Evolutionary conservation across 1,140 invertebrate genomes (phyloP), one percentile per base, ranked within the genome.

Genomic region (Macrostomum lignano): DNA sequence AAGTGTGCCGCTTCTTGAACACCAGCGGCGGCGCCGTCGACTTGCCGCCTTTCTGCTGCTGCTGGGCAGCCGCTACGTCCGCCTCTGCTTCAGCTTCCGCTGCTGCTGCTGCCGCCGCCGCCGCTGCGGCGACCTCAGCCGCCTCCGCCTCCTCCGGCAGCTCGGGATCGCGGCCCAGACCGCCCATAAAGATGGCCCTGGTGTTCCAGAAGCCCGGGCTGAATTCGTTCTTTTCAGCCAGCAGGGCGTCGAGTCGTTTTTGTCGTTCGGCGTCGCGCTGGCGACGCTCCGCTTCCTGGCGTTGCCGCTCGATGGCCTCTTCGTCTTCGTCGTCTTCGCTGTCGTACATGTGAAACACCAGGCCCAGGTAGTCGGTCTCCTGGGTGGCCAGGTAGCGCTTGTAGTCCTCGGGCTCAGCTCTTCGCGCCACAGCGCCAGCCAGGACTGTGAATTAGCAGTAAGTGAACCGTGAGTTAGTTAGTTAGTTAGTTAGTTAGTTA

Each of bases 301-400:
- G 10, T 2, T 20, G 13, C 4, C 21, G 33, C 23, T 41, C 41
- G 10, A 10, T n/a, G 9, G 46, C 46, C 21, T 45, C 48, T 6
- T 47, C 42, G 11, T 48, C 51, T 21, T 46, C 45, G 14, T 52
- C 52, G 30, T 47, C 49, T 6, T 46, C 51, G 13, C 47, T 48
- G 28, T 57, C 46, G 37, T 53, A 55, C 34, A 57, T 52, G 42
- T 57, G 54, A 38, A 51, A 55, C 4, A 54, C 41, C n/a, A 42
- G 45, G 17, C 44, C 51, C 41, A 57, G 36, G 37, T 48, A 57
- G 38, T 57, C 54, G 10, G 49, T 46, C 31, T 54, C 50, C 54
- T 49, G 45, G 32, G 49, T 51, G 1, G 48, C 48, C 1, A 55
- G 41, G 35, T 55, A 57, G 38, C 55, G 55, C 42, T 54, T 45